A percentile compares a stretch with the other conserved stretches of the same genome.
Conservation (phyloP, 2,888 invertebrate genomes). For the Hydropsyche betteni region DNA sequence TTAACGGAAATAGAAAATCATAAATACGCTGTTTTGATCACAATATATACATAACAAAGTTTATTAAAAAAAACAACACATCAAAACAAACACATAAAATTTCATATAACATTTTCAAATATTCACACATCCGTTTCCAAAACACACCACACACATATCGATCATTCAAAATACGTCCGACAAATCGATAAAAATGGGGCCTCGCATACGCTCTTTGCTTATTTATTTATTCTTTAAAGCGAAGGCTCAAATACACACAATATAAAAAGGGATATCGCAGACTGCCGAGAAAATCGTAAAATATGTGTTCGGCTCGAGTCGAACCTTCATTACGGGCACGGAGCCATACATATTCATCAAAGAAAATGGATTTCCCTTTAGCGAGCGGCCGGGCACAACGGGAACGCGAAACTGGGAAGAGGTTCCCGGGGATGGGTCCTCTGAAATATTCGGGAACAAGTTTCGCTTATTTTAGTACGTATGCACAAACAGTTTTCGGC, state of each 20-base stretch:
- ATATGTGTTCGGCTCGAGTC: constrained; percentile 33
- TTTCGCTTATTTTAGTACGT: background rate
- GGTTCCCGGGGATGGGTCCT: background rate
- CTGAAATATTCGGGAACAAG: constrained; percentile 3
- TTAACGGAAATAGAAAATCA: too few relatives aligned
- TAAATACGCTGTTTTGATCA: too few relatives aligned
- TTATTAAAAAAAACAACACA: too few relatives aligned
- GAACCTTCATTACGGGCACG: constrained; percentile 36
- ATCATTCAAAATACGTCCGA: too few relatives aligned
- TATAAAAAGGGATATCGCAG: constrained; percentile 26
- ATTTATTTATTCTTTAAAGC: constrained; percentile 20
- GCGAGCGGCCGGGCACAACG: constrained; percentile 4
- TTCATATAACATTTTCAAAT: too few relatives aligned
- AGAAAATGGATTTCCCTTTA: constrained; percentile 35
- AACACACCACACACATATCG: too few relatives aligned
- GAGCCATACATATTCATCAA: constrained; percentile 38
- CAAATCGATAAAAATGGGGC: too few relatives aligned
- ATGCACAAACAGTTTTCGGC: constrained; percentile 1
- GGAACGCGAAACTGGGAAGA: background rate
- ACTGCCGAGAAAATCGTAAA: constrained; percentile 31
- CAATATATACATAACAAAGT: too few relatives aligned
- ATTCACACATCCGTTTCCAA: too few relatives aligned
- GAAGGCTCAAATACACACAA: constrained; percentile 7
- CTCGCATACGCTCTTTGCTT: background rate
- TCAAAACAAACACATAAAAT: too few relatives aligned